These are phyloP conservation scores for Xiphophorus hellerii DNA, from an alignment of 2,113 vertebrate species.

Conservation along the genomic window DNA sequence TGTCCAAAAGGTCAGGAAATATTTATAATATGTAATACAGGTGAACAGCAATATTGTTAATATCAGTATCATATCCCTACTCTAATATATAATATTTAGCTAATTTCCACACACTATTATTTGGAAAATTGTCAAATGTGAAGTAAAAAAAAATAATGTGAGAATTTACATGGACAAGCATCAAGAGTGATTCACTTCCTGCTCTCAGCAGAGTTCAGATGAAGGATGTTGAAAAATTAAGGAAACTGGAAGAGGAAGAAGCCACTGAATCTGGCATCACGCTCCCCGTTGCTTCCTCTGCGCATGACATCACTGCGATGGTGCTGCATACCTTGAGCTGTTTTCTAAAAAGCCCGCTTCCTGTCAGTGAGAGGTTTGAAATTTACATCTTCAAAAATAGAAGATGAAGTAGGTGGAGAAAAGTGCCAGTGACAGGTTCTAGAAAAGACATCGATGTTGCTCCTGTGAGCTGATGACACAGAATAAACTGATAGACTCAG, in stretches of 20 bases:
- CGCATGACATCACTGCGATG: conserved; percentile 43
- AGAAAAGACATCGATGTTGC: not conserved
- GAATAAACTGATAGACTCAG: not conserved
- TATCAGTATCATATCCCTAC: not conserved
- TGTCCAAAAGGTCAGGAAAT: not conserved
- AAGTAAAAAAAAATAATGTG: not conserved
- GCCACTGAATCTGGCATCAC: conserved; percentile 47
- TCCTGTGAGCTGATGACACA: not conserved
- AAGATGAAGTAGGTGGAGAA: conserved; percentile 6
- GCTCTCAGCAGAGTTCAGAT: conserved; percentile 16
- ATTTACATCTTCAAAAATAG: conserved; percentile 33
- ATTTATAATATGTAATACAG: not conserved
- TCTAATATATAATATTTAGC: conserved; percentile 5
- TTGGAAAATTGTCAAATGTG: not conserved
- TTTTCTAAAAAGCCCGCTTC: conserved; percentile 58
- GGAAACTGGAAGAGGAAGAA: conserved; percentile 58
- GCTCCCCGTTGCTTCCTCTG: conserved; percentile 47
- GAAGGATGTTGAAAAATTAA: conserved; percentile 28
- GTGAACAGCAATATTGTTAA: not conserved
- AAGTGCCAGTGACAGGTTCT: conserved; percentile 2
- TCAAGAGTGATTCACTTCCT: conserved; percentile 17
- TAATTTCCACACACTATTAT: not conserved
- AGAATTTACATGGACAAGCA: not conserved
- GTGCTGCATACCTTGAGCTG: conserved; percentile 18
- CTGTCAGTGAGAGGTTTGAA: conserved; percentile 46